Conservation (phyloP, 2,113 vertebrate species). For the Amblyornis subalaris region DNA sequence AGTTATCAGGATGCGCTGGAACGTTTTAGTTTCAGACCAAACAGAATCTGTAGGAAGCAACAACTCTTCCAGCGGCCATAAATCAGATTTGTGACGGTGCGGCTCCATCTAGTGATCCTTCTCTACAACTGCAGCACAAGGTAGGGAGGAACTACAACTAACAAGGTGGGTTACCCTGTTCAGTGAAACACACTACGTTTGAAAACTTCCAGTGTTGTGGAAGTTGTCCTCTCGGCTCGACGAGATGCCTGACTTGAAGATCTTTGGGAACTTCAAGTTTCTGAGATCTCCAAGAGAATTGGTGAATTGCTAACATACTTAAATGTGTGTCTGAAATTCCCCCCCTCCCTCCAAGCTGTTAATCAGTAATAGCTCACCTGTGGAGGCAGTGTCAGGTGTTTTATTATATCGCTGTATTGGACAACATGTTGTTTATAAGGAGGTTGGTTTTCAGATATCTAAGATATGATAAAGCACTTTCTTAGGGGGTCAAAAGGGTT, state of each 20-base stretch:
- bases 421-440: neutral
- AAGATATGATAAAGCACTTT: neutral
- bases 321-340: neutral
- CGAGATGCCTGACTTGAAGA: neutral
- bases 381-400: neutral
- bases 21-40: neutral
- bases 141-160: neutral
- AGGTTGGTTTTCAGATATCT: neutral
- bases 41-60: neutral
- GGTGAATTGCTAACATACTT: neutral
- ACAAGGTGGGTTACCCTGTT: fast-evolving
- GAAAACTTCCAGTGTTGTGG: neutral
- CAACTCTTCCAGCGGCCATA: neutral
- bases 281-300: neutral
- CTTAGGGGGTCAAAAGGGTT: neutral
- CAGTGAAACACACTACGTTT: fast-evolving
- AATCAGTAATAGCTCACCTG: neutral
- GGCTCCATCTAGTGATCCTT: constrained; percentile 52
- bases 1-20: neutral
- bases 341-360: neutral
- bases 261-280: neutral
- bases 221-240: neutral
- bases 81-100: constrained; percentile 56
- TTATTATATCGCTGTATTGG: fast-evolving
- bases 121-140: neutral